Conservation (phyloP, 1,140 invertebrate species). For the Camponotus floridanus region DNA sequence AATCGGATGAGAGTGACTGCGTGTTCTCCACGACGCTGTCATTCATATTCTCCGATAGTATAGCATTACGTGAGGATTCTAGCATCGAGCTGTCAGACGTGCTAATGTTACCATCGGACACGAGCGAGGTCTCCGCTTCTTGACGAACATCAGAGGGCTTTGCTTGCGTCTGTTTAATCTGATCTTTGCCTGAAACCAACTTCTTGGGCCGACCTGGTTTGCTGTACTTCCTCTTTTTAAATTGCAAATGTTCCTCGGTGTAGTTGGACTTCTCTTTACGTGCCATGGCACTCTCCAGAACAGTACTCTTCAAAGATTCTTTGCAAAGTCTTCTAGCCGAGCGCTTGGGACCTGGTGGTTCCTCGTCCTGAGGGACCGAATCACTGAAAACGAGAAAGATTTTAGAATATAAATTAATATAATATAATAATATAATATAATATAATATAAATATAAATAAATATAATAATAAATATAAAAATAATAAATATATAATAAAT, state of each 20-base stretch:
- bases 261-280: slow-evolving; percentile 86
- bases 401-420: slow-evolving; percentile 66
- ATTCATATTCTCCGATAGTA: slow-evolving; percentile 48
- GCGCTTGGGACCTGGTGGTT: slow-evolving; percentile 83
- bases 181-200: slow-evolving; percentile 70
- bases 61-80: slow-evolving; percentile 70
- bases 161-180: slow-evolving; percentile 62
- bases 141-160: slow-evolving; percentile 62
- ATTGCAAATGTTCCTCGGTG: slow-evolving; percentile 82
- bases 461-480: no score
- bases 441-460: no score
- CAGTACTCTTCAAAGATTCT: slow-evolving; percentile 84
- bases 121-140: slow-evolving; percentile 51
- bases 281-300: slow-evolving; percentile 85
- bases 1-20: slow-evolving; percentile 74
- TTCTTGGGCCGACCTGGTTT: slow-evolving; percentile 83
- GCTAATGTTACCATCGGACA: slow-evolving; percentile 67
- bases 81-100: slow-evolving; percentile 71
- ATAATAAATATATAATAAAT: no score
- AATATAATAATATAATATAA: no score
- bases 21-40: slow-evolving; percentile 74
- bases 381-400: slow-evolving; percentile 78
- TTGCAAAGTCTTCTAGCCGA: slow-evolving; percentile 84
- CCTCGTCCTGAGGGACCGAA: slow-evolving; percentile 72
- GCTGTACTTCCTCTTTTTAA: slow-evolving; percentile 81